Percentiles rank a stretch among this genome's conserved stretches.
Evolutionary conservation across 2,113 vertebrate genomes (phyloP).

Genomic region (Cnemophilus loriae): DNA sequence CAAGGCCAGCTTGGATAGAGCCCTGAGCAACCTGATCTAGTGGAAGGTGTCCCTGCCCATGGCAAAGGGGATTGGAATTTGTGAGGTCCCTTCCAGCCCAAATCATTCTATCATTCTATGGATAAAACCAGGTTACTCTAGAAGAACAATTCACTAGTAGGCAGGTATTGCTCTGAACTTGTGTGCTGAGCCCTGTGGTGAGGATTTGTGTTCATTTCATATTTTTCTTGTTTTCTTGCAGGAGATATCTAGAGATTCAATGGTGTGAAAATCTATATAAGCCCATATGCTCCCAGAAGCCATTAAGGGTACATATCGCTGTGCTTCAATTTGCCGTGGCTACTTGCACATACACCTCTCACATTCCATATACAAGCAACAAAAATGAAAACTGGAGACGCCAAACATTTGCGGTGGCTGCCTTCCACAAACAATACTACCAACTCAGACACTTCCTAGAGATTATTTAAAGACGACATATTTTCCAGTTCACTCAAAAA

Average conservation of each 20-base stretch:
- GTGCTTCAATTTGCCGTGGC: neutral
- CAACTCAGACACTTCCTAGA: neutral
- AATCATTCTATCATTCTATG: neutral
- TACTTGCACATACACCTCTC: neutral
- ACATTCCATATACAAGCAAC: neutral
- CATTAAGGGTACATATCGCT: accelerated
- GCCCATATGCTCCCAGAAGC: neutral
- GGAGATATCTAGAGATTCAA: neutral
- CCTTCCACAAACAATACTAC: neutral
- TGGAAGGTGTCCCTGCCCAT: neutral
- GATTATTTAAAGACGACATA: slow-evolving; percentile 9
- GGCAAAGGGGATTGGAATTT: neutral
- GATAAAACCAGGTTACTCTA: neutral
- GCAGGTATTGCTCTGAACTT: neutral
- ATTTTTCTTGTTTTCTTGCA: neutral
- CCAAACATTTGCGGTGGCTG: neutral
- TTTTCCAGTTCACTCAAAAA: neutral
- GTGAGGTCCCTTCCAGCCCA: neutral
- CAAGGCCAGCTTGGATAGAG: neutral
- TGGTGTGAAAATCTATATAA: neutral
- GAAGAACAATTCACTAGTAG: neutral
- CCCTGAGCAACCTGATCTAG: neutral
- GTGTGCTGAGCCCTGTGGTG: neutral
- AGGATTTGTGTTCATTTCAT: neutral
- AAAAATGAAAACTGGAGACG: neutral